Percentiles rank a stretch among this genome's conserved stretches.
Conservation (phyloP, 2,113 vertebrate species). For the Eulacestoma nigropectus region DNA sequence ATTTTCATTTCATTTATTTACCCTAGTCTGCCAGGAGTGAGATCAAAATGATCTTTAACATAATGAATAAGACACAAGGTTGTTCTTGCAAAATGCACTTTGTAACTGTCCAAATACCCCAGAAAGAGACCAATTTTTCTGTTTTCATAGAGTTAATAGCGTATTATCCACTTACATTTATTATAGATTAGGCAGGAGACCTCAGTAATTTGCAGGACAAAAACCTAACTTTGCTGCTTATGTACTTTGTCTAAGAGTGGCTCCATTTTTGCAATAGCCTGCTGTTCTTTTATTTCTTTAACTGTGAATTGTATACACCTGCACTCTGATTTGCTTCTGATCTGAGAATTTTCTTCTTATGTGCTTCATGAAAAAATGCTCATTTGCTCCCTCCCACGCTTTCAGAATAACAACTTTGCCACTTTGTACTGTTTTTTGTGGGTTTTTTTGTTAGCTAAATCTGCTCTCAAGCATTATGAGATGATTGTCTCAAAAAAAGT, state of each 20-base stretch:
- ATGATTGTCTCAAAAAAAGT: neutral
- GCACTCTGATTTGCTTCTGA: neutral
- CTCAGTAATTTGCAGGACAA: neutral
- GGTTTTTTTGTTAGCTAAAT: neutral
- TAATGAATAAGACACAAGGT: neutral
- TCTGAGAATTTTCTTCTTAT: slow-evolving; percentile 22
- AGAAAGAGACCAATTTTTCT: neutral
- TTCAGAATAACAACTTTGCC: slow-evolving; percentile 6
- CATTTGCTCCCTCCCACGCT: slow-evolving; percentile 17
- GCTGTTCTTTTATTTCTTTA: slow-evolving; percentile 25
- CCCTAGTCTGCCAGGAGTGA: neutral
- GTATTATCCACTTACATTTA: neutral
- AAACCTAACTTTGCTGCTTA: neutral
- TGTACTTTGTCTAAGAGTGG: neutral
- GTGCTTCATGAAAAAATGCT: neutral
- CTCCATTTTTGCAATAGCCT: neutral
- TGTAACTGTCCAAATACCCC: neutral
- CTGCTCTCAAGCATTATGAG: neutral
- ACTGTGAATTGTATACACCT: slow-evolving; percentile 7
- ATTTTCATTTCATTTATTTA: neutral
- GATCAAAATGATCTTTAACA: neutral
- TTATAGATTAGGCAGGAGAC: neutral
- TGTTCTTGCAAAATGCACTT: neutral
- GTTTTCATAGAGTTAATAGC: neutral
- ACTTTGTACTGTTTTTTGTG: neutral